Conservation (phyloP, 1,140 invertebrate species). For the Limonius californicus region DNA sequence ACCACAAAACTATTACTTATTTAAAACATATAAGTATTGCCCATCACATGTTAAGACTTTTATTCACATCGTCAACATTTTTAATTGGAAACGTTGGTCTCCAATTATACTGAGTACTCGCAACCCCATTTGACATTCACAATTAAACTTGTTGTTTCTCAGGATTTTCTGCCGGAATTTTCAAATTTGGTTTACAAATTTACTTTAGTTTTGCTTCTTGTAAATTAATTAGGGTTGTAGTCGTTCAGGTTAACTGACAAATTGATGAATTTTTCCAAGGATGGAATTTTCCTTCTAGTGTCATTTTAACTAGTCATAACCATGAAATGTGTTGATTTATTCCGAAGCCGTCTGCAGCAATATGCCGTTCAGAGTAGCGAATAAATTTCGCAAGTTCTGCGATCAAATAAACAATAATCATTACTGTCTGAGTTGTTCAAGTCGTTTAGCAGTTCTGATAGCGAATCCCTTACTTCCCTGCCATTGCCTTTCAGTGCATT, state of each 20-base stretch:
- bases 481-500: slow-evolving; percentile 17
- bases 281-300: background rate
- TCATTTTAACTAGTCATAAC: slow-evolving; percentile 20
- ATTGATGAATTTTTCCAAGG: background rate
- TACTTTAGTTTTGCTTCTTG: no score
- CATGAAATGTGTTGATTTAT: slow-evolving; percentile 25
- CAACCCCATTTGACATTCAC: no score
- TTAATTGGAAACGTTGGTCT: no score
- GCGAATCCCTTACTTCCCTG: slow-evolving; percentile 30
- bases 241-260: background rate
- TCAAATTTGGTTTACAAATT: no score
- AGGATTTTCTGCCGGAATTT: no score
- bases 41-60: no score
- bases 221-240: no score
- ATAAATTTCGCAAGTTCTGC: slow-evolving; percentile 39
- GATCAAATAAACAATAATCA: slow-evolving; percentile 43
- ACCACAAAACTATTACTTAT: no score
- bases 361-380: slow-evolving; percentile 29
- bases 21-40: no score
- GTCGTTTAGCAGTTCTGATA: slow-evolving; percentile 36
- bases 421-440: slow-evolving; percentile 40
- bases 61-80: no score
- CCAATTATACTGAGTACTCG: no score
- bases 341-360: slow-evolving; percentile 17
- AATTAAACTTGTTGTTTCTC: no score